Evolutionary conservation across 2,888 invertebrate species (phyloP), one percentile per base, ranked within the genome.

Genomic region (Sarcophaga subvicina): DNA sequence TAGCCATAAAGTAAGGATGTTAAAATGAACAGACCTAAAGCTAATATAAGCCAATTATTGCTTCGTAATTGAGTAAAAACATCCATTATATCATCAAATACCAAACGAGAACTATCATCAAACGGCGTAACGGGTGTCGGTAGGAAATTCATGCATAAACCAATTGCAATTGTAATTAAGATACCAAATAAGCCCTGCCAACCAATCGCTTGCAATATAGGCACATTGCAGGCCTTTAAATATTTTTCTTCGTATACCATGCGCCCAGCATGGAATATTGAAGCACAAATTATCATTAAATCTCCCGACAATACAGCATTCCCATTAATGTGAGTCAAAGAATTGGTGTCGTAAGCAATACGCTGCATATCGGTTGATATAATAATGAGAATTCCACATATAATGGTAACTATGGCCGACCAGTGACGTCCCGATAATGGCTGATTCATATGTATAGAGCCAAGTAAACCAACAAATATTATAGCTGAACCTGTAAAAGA

Each of bases 191-290:
- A 91, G 69, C 98, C 98, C 95, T 99, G 98, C 97, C 97, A 98
- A 10, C 99, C 99, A 25, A 98, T 97, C 6, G 98, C 98, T 93
- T 98, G 97, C 85, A 99, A 94, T 0, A 99, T 96, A 0, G 98
- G 97, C 71, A 99, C 97, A 93, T 98, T 97, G 89, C 96, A 94
- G 73, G 97, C 96, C 83, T 96, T 94, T 0, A 99, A 96, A 93
- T 96, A 98, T 94, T 98, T 98, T 93, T 99, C 99, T 93, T 99
- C 99, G 88, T 97, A 96, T 0, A 99, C 98, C 97, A 99, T 98
- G 94, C 99, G 98, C 81, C 96, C 95, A 0, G 98, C 97, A 22
- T 96, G 96, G 89, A 99, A 95, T 71, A 99, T 95, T 91, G 96
- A 96, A 0, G 97, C 96, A 73, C 95, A 94, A 72, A 97, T 94